These are phyloP conservation scores for Pseudopipra pipra DNA, from an alignment of 2,113 vertebrate species.

Conservation along the genomic window DNA sequence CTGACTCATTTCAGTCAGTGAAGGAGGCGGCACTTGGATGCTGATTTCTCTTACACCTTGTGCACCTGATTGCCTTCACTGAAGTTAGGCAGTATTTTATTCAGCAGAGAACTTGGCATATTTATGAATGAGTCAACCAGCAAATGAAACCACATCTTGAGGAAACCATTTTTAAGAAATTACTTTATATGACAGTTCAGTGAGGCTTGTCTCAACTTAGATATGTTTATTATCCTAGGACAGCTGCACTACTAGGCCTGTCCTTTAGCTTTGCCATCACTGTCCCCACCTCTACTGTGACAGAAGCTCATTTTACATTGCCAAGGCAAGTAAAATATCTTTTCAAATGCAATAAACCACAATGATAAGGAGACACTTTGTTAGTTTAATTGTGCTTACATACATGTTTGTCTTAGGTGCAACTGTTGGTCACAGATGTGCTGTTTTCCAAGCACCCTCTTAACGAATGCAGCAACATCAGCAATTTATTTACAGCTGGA, in stretches of 20 bases:
- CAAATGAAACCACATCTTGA: background rate
- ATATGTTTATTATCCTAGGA: background rate
- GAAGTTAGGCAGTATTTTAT: background rate
- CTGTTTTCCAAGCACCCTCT: background rate
- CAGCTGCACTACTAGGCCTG: background rate
- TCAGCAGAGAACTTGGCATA: background rate
- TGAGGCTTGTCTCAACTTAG: background rate
- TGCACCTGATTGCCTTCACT: background rate
- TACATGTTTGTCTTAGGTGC: background rate
- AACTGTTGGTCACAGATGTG: background rate
- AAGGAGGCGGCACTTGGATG: background rate
- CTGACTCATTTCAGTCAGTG: background rate
- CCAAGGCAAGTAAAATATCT: background rate
- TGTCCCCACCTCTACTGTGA: background rate
- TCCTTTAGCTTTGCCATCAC: background rate
- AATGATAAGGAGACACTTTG: background rate
- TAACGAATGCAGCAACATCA: background rate
- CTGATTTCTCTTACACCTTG: background rate
- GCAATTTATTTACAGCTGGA: background rate
- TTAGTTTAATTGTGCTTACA: background rate
- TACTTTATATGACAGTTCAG: background rate
- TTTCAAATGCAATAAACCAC: background rate
- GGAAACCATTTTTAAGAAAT: background rate
- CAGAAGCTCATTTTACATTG: background rate
- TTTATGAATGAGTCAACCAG: conserved; percentile 6